Percentiles rank a stretch among this genome's conserved stretches.
These are phyloP conservation scores for Trigoniulus corallinus DNA, from an alignment of 1,140 invertebrate genomes.

Conservation along the genomic window DNA sequence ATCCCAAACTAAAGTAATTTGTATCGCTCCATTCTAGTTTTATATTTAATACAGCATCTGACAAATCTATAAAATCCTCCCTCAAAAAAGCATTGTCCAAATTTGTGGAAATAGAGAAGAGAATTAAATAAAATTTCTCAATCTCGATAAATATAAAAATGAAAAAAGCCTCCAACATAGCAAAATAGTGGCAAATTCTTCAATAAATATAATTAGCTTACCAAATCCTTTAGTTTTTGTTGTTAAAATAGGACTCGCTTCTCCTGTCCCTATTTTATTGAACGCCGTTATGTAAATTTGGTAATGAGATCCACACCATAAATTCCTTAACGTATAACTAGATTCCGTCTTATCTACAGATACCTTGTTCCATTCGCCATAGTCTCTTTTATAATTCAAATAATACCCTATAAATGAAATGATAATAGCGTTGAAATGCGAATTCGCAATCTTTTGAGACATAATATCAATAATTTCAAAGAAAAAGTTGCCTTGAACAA, in stretches of 20 bases:
- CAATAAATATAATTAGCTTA: too few relatives aligned
- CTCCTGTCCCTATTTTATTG: conserved; percentile 25
- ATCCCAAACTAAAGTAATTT: too few relatives aligned
- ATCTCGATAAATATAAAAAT: neutral
- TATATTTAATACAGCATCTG: neutral
- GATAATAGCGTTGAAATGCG: too few relatives aligned
- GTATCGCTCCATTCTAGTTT: too few relatives aligned
- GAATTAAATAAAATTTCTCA: neutral
- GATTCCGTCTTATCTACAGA: conserved; percentile 25
- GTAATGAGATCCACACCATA: conserved; percentile 31
- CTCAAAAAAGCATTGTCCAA: neutral
- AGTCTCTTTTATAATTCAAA: conserved; percentile 29
- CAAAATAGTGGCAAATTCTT: too few relatives aligned
- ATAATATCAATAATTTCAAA: too few relatives aligned
- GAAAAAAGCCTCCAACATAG: too few relatives aligned
- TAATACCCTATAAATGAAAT: conserved; percentile 23
- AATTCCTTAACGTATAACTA: conserved; percentile 32
- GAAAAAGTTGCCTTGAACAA: too few relatives aligned
- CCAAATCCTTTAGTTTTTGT: conserved; percentile 26
- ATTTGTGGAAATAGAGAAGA: neutral
- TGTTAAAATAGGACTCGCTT: conserved; percentile 20
- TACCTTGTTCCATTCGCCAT: conserved; percentile 38
- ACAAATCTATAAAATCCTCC: neutral
- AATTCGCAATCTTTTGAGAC: too few relatives aligned
- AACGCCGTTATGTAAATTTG: conserved; percentile 27